Conservation (phyloP, 92 coral and sea anemone species). For the Actinostola sp. region DNA sequence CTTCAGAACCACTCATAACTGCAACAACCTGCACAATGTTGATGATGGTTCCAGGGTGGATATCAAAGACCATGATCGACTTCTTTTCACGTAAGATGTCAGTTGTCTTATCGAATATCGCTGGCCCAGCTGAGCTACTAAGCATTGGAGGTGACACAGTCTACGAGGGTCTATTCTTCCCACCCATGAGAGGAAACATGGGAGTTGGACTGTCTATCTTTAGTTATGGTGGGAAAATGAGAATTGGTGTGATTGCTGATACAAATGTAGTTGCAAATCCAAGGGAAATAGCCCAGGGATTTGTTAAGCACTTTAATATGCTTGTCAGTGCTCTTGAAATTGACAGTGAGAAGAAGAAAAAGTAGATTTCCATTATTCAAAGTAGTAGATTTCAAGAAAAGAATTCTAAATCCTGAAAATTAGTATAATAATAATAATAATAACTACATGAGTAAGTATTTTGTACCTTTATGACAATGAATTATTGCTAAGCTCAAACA, state of each 20-base stretch:
- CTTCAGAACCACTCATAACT: conserved; percentile 90
- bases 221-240: conserved; percentile 87
- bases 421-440: no score
- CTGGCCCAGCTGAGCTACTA: conserved; percentile 85
- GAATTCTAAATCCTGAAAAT: no score
- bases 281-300: conserved; percentile 59
- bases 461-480: no score
- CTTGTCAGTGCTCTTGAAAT: conserved; percentile 74
- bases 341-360: conserved; percentile 24
- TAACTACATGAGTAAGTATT: no score
- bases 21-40: conserved; percentile 76
- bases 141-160: conserved; percentile 82
- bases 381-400: no score
- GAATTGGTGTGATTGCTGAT: conserved; percentile 83
- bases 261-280: conserved; percentile 78
- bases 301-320: conserved; percentile 74
- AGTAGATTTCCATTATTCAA: not conserved
- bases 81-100: conserved; percentile 84
- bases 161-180: conserved; percentile 85
- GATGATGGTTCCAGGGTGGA: conserved; percentile 80
- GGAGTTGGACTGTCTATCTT: conserved; percentile 92
- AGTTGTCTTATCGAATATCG: conserved; percentile 91
- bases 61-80: conserved; percentile 78
- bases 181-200: conserved; percentile 86
- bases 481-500: no score